Percentiles rank a stretch among this genome's conserved stretches.
phyloP scores from a whole-genome alignment of 2,888 invertebrate species.

The Trypoxylon attenuatum region DNA sequence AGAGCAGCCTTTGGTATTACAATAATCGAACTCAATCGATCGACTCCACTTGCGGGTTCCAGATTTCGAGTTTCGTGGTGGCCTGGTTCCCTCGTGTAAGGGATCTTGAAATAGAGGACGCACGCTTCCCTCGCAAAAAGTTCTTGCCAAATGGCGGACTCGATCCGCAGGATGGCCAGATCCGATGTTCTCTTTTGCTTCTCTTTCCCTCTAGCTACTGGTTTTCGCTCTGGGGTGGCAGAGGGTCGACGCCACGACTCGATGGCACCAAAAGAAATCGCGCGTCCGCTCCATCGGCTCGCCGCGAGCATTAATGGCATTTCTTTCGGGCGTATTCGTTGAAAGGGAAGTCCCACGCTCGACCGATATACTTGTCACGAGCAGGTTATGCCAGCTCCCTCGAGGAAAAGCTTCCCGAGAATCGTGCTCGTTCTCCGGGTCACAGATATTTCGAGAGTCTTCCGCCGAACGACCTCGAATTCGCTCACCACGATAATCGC shows the following conservation, averaged over 20 bases:
- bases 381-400: background rate
- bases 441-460: background rate
- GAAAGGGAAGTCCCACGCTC: conserved; percentile 16
- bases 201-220: background rate
- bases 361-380: conserved; percentile 52
- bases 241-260: too few species aligned
- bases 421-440: background rate
- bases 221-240: background rate
- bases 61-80: conserved; percentile 19
- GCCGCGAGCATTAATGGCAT: conserved; percentile 35
- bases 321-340: conserved; percentile 22
- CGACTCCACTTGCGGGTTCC: too few species aligned
- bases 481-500: background rate
- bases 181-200: background rate
- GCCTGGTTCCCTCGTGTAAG: background rate
- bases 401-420: background rate
- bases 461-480: background rate
- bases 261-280: conserved; percentile 29
- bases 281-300: conserved; percentile 13
- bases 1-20: too few species aligned
- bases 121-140: background rate
- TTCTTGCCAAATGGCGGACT: conserved; percentile 5
- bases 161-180: conserved; percentile 5
- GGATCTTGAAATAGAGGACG: background rate
- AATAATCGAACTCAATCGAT: too few species aligned